A percentile compares a stretch with the other conserved stretches of the same genome.
Evolutionary conservation across 2,888 invertebrate genomes (phyloP).

Genomic region (Meteorus colon): DNA sequence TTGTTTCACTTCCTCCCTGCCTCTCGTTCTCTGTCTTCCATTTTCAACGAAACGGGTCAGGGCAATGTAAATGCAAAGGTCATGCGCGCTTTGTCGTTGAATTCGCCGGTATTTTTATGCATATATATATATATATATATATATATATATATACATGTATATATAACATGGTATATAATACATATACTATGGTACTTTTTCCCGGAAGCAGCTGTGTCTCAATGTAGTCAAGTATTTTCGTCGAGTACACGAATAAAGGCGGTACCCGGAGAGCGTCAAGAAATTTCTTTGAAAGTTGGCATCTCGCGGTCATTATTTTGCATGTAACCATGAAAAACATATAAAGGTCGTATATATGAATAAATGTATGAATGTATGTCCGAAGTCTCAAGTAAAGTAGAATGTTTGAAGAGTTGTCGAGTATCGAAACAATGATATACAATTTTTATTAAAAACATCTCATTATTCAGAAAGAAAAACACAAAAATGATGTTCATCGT

Average conservation of each 20-base stretch:
- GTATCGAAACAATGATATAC: background rate
- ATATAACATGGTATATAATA: no score
- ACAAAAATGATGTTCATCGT: background rate
- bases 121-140: no score
- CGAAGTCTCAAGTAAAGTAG: background rate
- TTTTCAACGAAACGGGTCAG: constrained; percentile 2
- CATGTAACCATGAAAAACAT: constrained; percentile 2
- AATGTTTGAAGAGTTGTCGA: background rate
- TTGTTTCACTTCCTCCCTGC: background rate
- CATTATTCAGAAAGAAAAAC: background rate
- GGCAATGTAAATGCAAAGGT: constrained; percentile 33
- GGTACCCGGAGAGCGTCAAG: background rate
- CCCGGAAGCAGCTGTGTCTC: constrained; percentile 22
- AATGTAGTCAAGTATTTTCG: constrained; percentile 21
- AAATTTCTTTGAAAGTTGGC: constrained; percentile 11
- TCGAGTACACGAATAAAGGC: constrained; percentile 19
- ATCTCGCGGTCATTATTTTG: constrained; percentile 13
- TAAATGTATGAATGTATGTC: background rate
- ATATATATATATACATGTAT: background rate
- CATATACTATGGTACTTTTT: constrained; percentile 14
- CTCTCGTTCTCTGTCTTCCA: background rate
- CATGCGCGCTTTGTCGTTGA: constrained; percentile 24
- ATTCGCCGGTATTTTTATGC: background rate
- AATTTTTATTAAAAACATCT: background rate
- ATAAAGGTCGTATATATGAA: background rate